phyloP scores from a whole-genome alignment of 2,113 vertebrate species.

The Sapayoa aenigma region DNA sequence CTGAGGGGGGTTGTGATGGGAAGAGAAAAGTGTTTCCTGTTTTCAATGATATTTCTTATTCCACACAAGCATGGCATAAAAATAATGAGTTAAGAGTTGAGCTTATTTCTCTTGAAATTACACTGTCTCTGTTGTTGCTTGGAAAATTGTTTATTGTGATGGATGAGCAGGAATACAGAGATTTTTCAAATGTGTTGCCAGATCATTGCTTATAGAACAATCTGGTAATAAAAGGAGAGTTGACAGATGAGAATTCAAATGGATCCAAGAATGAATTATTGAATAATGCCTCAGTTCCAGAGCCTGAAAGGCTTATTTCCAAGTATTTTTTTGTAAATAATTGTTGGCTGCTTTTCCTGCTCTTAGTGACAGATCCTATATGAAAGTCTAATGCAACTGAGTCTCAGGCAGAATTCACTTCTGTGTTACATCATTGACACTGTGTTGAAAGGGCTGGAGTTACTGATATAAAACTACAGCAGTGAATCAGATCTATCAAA shows the following conservation, averaged over 20 bases:
- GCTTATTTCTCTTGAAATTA: constrained; percentile 57
- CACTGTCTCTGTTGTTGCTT: constrained; percentile 20
- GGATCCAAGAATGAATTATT: not conserved
- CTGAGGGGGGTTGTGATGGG: not conserved
- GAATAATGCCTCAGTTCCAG: not conserved
- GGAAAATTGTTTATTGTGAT: constrained; percentile 52
- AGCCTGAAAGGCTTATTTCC: not conserved
- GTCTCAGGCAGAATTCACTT: not conserved
- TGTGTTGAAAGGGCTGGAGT: not conserved
- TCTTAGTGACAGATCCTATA: not conserved
- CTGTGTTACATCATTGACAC: not conserved
- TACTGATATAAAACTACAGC: not conserved
- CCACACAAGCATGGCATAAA: not conserved
- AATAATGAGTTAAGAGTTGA: constrained; percentile 31
- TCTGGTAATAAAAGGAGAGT: constrained; percentile 47
- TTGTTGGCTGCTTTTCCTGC: not conserved
- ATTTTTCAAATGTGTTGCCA: constrained; percentile 50
- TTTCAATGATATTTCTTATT: not conserved
- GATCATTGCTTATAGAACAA: constrained; percentile 50
- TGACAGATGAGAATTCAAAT: constrained; percentile 56
- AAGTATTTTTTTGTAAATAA: not conserved
- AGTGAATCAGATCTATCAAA: not conserved
- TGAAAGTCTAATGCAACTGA: constrained; percentile 4
- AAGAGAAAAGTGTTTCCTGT: not conserved
- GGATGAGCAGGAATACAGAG: constrained; percentile 30